These are phyloP conservation scores for Camponotus floridanus DNA, from an alignment of 1,140 invertebrate species.

Conservation along the genomic window DNA sequence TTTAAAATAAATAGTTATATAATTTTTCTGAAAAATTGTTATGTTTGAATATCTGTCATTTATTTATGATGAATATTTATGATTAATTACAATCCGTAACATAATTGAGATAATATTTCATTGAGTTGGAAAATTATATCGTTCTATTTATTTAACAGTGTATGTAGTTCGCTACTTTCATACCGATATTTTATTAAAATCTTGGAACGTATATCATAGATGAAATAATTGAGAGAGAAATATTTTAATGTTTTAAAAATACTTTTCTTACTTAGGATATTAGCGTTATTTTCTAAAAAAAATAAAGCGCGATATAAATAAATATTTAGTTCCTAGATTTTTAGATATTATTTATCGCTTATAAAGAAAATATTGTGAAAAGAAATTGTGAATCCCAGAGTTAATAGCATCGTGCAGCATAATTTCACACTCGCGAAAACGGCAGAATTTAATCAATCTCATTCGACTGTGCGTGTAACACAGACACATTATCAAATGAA, in stretches of 20 bases:
- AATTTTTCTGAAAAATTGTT: not conserved
- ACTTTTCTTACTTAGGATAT: not conserved
- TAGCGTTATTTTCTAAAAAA: not conserved
- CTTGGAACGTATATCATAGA: not conserved
- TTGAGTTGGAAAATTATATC: not conserved
- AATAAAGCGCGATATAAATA: not conserved
- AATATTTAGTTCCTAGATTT: not conserved
- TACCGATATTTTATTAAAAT: too few species aligned
- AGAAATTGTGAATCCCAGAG: not conserved
- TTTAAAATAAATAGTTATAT: not conserved
- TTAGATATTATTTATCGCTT: not conserved
- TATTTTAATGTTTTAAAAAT: not conserved
- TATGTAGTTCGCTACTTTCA: not conserved
- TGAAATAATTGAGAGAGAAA: not conserved
- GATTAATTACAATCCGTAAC: not conserved
- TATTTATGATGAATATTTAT: not conserved
- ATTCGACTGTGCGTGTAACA: not conserved
- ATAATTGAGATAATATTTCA: not conserved
- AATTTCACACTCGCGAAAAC: constrained; percentile 11
- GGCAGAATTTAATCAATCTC: not conserved
- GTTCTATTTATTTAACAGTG: not conserved
- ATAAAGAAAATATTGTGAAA: not conserved
- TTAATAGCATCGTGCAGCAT: not conserved
- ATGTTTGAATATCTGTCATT: too few species aligned
- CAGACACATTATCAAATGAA: constrained; percentile 32